phyloP scores from a whole-genome alignment of 2,113 vertebrate genomes.

The Syngnathoides biaculeatus region DNA sequence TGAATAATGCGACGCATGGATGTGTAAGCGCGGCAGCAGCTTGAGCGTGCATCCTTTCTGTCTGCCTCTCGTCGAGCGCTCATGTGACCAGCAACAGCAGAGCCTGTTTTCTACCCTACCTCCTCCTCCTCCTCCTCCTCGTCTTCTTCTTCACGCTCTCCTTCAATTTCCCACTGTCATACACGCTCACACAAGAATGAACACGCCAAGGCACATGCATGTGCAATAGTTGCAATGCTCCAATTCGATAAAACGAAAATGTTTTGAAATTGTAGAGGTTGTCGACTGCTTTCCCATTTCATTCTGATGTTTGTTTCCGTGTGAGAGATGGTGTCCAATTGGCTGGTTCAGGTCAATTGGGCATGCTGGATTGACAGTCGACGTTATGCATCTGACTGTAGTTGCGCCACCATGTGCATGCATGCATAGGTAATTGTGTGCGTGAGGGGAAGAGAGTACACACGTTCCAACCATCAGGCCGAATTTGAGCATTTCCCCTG shows the following conservation, averaged over 20 bases:
- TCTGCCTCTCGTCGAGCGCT: slow-evolving; percentile 47
- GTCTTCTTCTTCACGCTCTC: slow-evolving; percentile 8
- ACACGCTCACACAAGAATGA: slow-evolving; percentile 32
- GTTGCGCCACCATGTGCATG: neutral
- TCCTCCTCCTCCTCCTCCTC: slow-evolving; percentile 7
- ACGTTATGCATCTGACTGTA: slow-evolving; percentile 7
- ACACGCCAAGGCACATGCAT: slow-evolving; percentile 19
- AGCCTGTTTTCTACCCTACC: slow-evolving; percentile 34
- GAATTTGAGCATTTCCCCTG: neutral
- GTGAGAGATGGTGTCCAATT: slow-evolving; percentile 6
- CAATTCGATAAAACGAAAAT: slow-evolving; percentile 12
- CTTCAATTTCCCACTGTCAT: slow-evolving; percentile 26
- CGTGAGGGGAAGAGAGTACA: neutral
- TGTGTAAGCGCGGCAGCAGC: neutral
- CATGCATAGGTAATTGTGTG: neutral
- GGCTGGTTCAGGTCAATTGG: neutral
- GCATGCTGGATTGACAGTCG: slow-evolving; percentile 1
- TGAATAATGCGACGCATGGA: neutral
- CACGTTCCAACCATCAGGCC: neutral
- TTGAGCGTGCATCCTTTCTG: slow-evolving; percentile 2
- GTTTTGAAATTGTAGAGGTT: slow-evolving; percentile 42
- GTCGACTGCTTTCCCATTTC: neutral
- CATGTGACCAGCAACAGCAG: slow-evolving; percentile 61
- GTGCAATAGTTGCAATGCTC: neutral
- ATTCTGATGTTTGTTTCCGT: neutral